Evolutionary conservation across 1,140 invertebrate species (phyloP).

Genomic region (Drosophila biarmipes): DNA sequence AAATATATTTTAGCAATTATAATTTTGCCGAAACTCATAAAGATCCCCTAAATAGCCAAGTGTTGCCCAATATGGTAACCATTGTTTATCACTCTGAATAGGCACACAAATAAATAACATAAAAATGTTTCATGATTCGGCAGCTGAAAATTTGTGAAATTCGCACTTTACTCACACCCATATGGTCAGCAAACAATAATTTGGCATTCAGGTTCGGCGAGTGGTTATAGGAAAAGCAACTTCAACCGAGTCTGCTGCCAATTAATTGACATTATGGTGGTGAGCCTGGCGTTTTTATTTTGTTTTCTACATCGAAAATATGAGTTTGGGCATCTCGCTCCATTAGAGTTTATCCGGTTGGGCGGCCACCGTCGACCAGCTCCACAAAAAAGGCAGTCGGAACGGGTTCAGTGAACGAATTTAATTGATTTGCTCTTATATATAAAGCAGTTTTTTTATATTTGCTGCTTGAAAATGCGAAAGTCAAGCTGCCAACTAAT

Average conservation of each 20-base stretch:
- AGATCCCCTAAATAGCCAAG: slow-evolving; percentile 7
- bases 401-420: slow-evolving; percentile 69
- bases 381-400: slow-evolving; percentile 55
- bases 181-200: slow-evolving; percentile 6
- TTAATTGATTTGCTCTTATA: slow-evolving; percentile 67
- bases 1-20: background rate
- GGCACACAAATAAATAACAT: slow-evolving; percentile 17
- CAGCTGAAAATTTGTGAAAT: slow-evolving; percentile 22
- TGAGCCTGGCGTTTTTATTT: slow-evolving; percentile 18
- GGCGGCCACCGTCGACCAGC: slow-evolving; percentile 2
- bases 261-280: slow-evolving; percentile 61
- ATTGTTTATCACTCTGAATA: slow-evolving; percentile 17
- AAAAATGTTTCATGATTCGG: slow-evolving; percentile 6
- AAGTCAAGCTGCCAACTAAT: slow-evolving; percentile 49
- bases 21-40: slow-evolving; percentile 6
- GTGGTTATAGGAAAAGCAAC: slow-evolving; percentile 27
- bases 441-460: slow-evolving; percentile 4
- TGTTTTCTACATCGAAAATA: slow-evolving; percentile 25
- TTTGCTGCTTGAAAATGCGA: slow-evolving; percentile 46
- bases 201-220: slow-evolving; percentile 30
- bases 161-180: slow-evolving; percentile 8
- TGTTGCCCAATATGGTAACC: slow-evolving; percentile 17
- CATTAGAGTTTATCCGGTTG: slow-evolving; percentile 57
- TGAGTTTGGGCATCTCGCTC: slow-evolving; percentile 37
- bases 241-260: slow-evolving; percentile 40